Evolutionary conservation across 1,140 invertebrate genomes (phyloP), one percentile per base, ranked within the genome.

Genomic region (Drosophila nebulosa): DNA sequence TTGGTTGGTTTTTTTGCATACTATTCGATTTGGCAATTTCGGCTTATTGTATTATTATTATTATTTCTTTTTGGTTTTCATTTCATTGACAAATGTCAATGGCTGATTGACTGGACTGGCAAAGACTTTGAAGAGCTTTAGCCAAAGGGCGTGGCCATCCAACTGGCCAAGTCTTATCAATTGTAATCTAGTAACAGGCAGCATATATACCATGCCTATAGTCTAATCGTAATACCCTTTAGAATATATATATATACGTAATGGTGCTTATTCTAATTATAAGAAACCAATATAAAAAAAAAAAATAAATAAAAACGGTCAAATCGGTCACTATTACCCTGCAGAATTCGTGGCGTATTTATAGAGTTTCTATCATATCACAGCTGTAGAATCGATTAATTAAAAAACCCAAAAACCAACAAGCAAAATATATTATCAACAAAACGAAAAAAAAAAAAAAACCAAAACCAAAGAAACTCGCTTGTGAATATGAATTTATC

Each of bases 81-180:
- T 46, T 46, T 46, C 39, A 46, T 46, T 46, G 39, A 21, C 39
- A 46, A 46, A 74, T 59, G 61, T 73, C 71, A 74, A 74, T 74
- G 69, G 69, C 61, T 74, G 70, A 74, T 74, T 74, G 70, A 74
- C 22, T 74, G 55, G n/a, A n/a, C n/a, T n/a, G 69, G 24, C 24
- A 32, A 53, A 9, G 69, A 53, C 52, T 21, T 46, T 21, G 16
- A 42, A 16, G 14, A 53, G 69, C 69, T 73, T 73, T 71, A 14
- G n/a, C 18, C 6, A 46, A 16, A 5, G 39, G 39, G 39, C 39
- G 39, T 42, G 39, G 39, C 5, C 16, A n/a, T n/a, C n/a, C n/a
- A 9, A 18, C 5, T 42, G 14, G 1, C 39, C 16, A 42, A 18
- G 6, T 42, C 39, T 42, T 42, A 42, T 42, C 39, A 42, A 3